Evolutionary conservation across 1,140 invertebrate species (phyloP).

Genomic region (Prorops nasuta): DNA sequence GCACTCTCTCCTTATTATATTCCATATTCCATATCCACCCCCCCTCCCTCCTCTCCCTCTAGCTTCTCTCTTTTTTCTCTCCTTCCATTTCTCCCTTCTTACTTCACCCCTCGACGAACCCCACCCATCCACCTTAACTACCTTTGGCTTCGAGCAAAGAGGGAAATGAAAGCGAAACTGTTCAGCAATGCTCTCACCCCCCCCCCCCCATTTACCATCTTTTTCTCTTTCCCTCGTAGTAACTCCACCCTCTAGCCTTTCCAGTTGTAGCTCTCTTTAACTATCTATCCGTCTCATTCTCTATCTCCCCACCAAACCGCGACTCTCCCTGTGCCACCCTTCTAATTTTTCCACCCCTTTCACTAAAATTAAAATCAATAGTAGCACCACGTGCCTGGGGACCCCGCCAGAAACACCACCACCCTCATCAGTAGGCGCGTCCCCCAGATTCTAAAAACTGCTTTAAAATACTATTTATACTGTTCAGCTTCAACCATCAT

Average conservation of each 20-base stretch:
- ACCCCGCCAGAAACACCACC: constrained; percentile 47
- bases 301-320: constrained; percentile 15
- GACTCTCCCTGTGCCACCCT: constrained; percentile 51
- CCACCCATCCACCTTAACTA: constrained; percentile 13
- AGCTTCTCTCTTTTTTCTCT: constrained; percentile 17
- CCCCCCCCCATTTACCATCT: constrained; percentile 20
- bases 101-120: neutral
- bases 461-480: constrained; percentile 33
- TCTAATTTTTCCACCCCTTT: constrained; percentile 61
- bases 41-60: neutral
- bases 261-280: constrained; percentile 4
- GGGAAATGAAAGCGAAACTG: constrained; percentile 42
- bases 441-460: constrained; percentile 34
- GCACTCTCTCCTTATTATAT: constrained; percentile 7
- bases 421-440: constrained; percentile 41
- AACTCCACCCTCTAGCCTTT: constrained; percentile 4
- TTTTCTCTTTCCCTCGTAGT: neutral
- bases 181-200: constrained; percentile 24
- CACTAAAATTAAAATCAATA: constrained; percentile 61
- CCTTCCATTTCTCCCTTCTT: constrained; percentile 20
- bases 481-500: too few relatives aligned
- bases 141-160: constrained; percentile 35
- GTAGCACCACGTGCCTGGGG: constrained; percentile 56
- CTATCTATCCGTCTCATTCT: constrained; percentile 16
- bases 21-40: neutral